phyloP scores from a whole-genome alignment of 2,797 vertebrate genomes.

The Manis pentadactyla region DNA sequence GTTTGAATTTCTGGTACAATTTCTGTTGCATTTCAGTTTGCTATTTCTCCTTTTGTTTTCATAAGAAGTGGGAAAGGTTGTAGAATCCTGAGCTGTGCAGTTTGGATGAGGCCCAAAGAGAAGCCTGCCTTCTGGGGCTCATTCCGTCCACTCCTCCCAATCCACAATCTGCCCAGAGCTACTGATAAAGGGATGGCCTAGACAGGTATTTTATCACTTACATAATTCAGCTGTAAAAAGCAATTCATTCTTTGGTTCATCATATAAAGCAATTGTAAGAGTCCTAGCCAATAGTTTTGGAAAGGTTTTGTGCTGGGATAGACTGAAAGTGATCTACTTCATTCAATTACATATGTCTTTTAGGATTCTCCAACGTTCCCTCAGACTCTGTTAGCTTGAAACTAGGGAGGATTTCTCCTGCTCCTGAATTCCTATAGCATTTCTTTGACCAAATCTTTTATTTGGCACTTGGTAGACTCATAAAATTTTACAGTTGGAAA shows the following conservation, averaged over 20 bases:
- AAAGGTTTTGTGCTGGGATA: slow-evolving; percentile 54
- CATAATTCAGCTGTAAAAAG: slow-evolving; percentile 23
- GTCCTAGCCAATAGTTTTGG: background rate
- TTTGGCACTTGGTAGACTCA: background rate
- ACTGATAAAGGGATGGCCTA: background rate
- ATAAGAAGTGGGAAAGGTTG: background rate
- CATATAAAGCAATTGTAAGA: slow-evolving; percentile 36
- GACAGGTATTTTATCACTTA: slow-evolving; percentile 32
- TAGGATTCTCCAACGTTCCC: slow-evolving; percentile 27
- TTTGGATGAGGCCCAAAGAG: background rate
- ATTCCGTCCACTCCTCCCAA: background rate
- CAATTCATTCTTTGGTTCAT: slow-evolving; percentile 30
- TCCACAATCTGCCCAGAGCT: background rate
- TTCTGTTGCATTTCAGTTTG: background rate
- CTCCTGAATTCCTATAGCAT: background rate
- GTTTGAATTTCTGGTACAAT: background rate
- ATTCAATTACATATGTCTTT: slow-evolving; percentile 63
- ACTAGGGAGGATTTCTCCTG: background rate
- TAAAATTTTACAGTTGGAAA: background rate
- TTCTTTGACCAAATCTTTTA: slow-evolving; percentile 8
- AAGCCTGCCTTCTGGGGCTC: background rate
- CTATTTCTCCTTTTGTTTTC: slow-evolving; percentile 12
- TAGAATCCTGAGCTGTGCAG: background rate
- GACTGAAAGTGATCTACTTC: slow-evolving; percentile 38
- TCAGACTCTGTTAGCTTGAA: slow-evolving; percentile 45